Evolutionary conservation across 2,888 invertebrate species (phyloP), one percentile per base, ranked within the genome.

Genomic region (Linyphia triangularis): DNA sequence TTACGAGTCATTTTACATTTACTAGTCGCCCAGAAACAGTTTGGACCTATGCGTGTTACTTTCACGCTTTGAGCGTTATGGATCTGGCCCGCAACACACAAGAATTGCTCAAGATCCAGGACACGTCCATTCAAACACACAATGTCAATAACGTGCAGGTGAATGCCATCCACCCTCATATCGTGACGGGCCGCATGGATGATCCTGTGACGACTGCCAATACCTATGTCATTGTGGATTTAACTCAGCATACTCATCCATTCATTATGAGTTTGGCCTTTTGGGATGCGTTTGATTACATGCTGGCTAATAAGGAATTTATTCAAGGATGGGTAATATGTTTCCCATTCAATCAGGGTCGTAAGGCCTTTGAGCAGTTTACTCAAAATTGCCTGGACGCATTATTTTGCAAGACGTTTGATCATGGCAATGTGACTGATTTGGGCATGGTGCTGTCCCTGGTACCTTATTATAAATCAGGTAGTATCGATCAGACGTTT

Each of bases 1-100:
- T 78, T 26, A 78, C 78, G 0, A 78, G 65, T 78, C 78, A 78
- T 16, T 61, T 78, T 22, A 26, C 40, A 9, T 78, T 28, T 26
- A 26, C 33, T 0, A 51, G 9, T 16, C n/a, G 26, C 10, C 16
- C 78, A 2, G 65, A 78, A 78, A 61, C 24, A 0, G 26, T 63
- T 6, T 78, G 37, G 40, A 43, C 43, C 0, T 10, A 65, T n/a
- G 78, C 22, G 2, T 24, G 65, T 10, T 78, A 43, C 13, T 65
- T 65, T 10, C 28, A 78, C 19, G 30, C 19, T 19, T 9, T 6
- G 5, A 26, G 28, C 16, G 5, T 72, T 10, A 7, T 3, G 4
- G 65, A 65, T 6, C 3, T 28, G 40, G n/a, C 43, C 4, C 24
- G 16, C 16, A 2, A 28, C 43, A 78, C 78, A 6, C 24, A 43